A percentile compares a stretch with the other conserved stretches of the same genome.
phyloP scores from a whole-genome alignment of 2,888 invertebrate genomes.

The Andrena praecox region DNA sequence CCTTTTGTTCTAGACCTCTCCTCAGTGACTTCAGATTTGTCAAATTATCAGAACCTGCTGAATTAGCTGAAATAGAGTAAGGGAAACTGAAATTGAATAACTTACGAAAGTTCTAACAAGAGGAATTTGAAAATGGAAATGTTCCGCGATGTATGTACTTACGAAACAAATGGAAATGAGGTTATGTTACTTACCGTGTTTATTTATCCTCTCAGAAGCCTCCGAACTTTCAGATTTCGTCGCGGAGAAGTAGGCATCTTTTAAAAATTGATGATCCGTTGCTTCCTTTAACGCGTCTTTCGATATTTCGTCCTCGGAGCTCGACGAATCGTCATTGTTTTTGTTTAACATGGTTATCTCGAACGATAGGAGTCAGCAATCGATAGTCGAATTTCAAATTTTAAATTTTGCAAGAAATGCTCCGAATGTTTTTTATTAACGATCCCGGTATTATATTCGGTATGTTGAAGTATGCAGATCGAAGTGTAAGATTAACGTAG shows the following conservation, averaged over 20 bases:
- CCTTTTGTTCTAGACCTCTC: conserved; percentile 45
- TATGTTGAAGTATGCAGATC: not conserved
- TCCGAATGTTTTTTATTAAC: not conserved
- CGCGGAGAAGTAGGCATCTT: conserved; percentile 36
- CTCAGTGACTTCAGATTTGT: conserved; percentile 50
- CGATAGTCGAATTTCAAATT: conserved; percentile 29
- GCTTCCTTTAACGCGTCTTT: conserved; percentile 75
- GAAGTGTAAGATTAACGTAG: conserved; percentile 11
- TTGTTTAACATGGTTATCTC: conserved; percentile 22
- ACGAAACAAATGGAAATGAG: not conserved
- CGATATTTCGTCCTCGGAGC: conserved; percentile 77
- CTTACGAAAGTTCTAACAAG: not conserved
- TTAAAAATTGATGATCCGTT: conserved; percentile 75
- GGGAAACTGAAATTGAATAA: not conserved
- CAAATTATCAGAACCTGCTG: not conserved
- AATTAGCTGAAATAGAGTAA: not conserved
- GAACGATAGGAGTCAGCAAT: conserved; percentile 1
- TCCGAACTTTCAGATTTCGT: not conserved
- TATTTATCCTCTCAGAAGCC: not conserved
- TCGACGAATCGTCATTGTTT: conserved; percentile 59
- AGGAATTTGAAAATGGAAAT: not conserved
- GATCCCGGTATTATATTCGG: not conserved
- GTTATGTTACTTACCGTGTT: conserved; percentile 46
- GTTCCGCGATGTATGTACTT: not conserved
- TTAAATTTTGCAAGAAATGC: not conserved